Base-by-base conservation (phyloP, 2,113 vertebrate species). In the Pseudopodoces humilis region DNA sequence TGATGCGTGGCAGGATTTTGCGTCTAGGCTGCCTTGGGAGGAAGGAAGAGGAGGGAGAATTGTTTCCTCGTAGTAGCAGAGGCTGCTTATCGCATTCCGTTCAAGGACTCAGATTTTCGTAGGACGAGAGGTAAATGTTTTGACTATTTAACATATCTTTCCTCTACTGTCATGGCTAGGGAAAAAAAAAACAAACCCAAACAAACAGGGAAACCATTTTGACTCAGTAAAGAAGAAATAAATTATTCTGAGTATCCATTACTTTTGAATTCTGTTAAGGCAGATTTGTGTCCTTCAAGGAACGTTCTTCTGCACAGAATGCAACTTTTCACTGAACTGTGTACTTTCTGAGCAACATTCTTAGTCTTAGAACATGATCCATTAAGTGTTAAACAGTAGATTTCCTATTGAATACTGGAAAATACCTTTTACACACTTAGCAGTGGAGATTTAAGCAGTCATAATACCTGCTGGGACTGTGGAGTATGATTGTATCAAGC, bases 11-110 rank as follows among this genome's bases (percentile, higher is more conserved):
- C 56, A 84, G 39, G 35, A 78, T 50, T 14, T 20, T 69, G 56
- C 41, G 14, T 64, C 71, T 62, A 2, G 71, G 5, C 49, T 41
- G 79, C 75, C 41, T 15, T 4, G 69, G 69, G 83, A 92, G 91
- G 95, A 91, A 96, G 95, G 93, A 96, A 91, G 84, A 63, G 89
- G 76, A 75, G 62, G 28, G 13, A 83, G 76, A 43, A 33, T 55
- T 63, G 72, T 47, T 89, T 92, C 74, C 72, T 56, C n/a, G 11
- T 10, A 37, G 72, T 31, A 18, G 70, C 68, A n/a, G 63, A 30
- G 33, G 35, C 76, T 63, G 37, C 65, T 88, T 80, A 19, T 50
- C 52, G 2, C 33, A 1, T 11, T 43, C 59, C 62, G 43, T 52
- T 70, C 70, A n/a, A 56, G 62, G 53, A 50, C 46, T 63, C 24